Conservation (phyloP, 2,888 invertebrate species). For the Oxyteleia sp. region DNA sequence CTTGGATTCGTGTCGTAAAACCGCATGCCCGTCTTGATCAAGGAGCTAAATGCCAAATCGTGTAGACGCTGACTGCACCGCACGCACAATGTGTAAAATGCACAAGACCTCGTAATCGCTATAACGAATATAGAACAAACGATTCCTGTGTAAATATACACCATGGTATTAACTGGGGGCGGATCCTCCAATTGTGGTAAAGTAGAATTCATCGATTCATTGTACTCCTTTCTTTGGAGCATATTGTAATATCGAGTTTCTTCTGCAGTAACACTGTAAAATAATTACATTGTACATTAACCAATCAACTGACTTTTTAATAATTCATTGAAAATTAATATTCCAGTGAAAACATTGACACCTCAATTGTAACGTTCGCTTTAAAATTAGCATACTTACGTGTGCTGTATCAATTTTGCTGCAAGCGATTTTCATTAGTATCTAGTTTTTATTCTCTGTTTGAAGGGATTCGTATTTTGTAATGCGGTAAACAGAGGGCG, state of each 20-base stretch:
- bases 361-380: too few species aligned
- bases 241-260: conserved; percentile 82
- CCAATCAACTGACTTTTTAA: too few species aligned
- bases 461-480: conserved; percentile 4
- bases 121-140: conserved; percentile 86
- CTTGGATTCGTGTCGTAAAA: conserved; percentile 96
- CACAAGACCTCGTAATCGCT: conserved; percentile 87
- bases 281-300: too few species aligned
- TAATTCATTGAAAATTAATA: too few species aligned
- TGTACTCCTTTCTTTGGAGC: conserved; percentile 19
- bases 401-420: too few species aligned
- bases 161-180: conserved; percentile 83
- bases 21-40: conserved; percentile 89
- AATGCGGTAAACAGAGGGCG: conserved; percentile 13
- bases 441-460: too few species aligned
- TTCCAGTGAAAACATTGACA: too few species aligned
- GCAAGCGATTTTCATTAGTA: too few species aligned
- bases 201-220: conserved; percentile 53
- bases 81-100: conserved; percentile 88
- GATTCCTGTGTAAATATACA: conserved; percentile 90
- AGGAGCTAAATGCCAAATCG: conserved; percentile 88
- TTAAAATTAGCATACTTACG: too few species aligned
- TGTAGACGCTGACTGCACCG: conserved; percentile 89
- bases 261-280: conserved; percentile 89
- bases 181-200: conserved; percentile 19